Base-by-base conservation (phyloP, 2,888 invertebrate genomes). In the Tiphia femorata region DNA sequence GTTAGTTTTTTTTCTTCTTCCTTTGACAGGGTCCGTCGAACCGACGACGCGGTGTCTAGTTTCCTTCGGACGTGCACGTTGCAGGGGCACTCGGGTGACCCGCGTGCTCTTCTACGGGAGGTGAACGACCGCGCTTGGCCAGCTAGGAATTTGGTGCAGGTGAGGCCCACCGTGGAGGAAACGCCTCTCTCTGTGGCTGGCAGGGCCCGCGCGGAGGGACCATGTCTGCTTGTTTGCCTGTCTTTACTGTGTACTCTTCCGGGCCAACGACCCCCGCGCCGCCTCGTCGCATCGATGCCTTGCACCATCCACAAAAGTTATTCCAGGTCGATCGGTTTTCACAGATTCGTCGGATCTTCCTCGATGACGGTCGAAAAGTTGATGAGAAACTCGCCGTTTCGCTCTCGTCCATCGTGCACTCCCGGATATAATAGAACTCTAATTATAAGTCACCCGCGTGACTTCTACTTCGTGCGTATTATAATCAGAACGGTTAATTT, bases 81-180 rank as follows among this genome's bases (percentile, higher is more conserved):
- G 64, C 72, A 72, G 62, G n/a, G 63, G 62, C 64, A 27, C 54
- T 2, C 44, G 50, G 54, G 7, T 21, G 14, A 33, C 21, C 12
- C 40, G 21, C 23, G 29, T 17, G 20, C 20, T 20, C 19, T 19
- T n/a, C 8, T 30, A 17, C 30, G 21, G 30, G 29, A 19, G 8
- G 75, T 81, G 77, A 69, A 71, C 58, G 79, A 76, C 80, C 81
- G 64, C 64, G 59, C 63, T 69, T 69, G 72, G 67, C 69, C 70
- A 76, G 73, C 77, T 81, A 81, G 80, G 80, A 82, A 82, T 82
- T 82, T 76, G 78, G 79, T 82, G 82, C 81, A 82, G 82, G 81
- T 82, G 82, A 81, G 77, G 67, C 66, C 67, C 67, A 65, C n/a
- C n/a, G 73, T 69, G 65, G 33, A 70, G 67, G 70, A 70, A 70